Base-by-base conservation (phyloP, 2,113 vertebrate species). In the Calyptomena viridis region DNA sequence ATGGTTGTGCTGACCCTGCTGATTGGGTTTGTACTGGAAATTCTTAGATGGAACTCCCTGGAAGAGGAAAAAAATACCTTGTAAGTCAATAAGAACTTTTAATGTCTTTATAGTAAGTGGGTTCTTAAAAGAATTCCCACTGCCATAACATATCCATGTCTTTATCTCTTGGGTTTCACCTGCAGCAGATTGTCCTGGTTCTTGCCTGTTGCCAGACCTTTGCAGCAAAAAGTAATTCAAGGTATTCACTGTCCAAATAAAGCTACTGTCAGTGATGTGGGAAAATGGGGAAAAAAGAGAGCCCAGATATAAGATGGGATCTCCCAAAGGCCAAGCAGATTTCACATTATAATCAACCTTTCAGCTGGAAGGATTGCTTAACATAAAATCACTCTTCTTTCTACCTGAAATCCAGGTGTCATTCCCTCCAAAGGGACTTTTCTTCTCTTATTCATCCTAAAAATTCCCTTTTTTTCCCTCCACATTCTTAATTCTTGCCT, bases 1-100 rank as follows among this genome's bases (percentile, higher is more conserved):
- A 82, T 89, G 35, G 81, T 95, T 96, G 95, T 95, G 96, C 96
- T 96, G 95, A 92, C 96, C 96, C 95, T 94, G 93, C 92, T 90
- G 93, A 91, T 37, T 81, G 92, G 95, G 84, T 53, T 92, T 84
- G 31, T 79, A 86, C 80, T 87, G 84, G 92, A 83, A 96, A 96
- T 93, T 95, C 96, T 93, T 82, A 52, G 55, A 67, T 79, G 91
- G 68, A 91, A 93, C 91, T 86, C 91, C 97, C 96, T 97, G 62
- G 39, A 92, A 95, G 37, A 66, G 21, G 52, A n/a, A 49, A 68
- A 81, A 49, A 31, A 52, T 3, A 46, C 8, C 25, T 37, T 31
- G 9, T 90, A 55, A 96, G n/a, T 66, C 35, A 77, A 1, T 3
- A 49, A 37, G 5, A 37, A 47, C n/a, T 24, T 56, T 49, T 23